Evolutionary conservation across 1,140 invertebrate species (phyloP).

Genomic region (Trichomalopsis sarcophagae): DNA sequence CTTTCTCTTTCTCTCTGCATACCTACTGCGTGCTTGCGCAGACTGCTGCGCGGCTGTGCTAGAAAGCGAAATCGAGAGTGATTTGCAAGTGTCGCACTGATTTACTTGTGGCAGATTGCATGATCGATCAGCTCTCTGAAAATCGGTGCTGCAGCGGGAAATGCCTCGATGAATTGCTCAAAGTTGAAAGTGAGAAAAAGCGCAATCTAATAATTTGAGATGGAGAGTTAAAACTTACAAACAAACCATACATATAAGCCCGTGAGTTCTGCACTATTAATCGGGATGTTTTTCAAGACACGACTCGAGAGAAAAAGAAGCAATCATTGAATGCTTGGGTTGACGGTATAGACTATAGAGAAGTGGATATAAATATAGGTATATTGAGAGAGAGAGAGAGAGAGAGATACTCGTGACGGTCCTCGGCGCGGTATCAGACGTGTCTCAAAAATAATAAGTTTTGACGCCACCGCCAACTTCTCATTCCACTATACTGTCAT

Average conservation of each 20-base stretch:
- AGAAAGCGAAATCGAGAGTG: conserved; percentile 20
- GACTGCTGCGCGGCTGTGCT: neutral
- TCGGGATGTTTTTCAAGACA: too few relatives aligned
- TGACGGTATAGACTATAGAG: too few relatives aligned
- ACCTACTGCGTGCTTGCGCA: neutral
- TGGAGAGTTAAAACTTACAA: too few relatives aligned
- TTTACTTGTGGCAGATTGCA: neutral
- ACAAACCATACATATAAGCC: too few relatives aligned
- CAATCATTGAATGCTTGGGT: neutral
- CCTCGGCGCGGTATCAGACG: neutral
- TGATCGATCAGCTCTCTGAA: neutral
- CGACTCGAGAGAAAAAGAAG: too few relatives aligned
- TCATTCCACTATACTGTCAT: too few relatives aligned
- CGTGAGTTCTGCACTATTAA: too few relatives aligned
- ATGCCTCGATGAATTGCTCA: too few relatives aligned
- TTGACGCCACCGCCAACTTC: too few relatives aligned
- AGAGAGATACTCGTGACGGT: neutral
- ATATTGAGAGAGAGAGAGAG: neutral
- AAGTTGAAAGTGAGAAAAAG: too few relatives aligned
- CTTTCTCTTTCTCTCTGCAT: neutral
- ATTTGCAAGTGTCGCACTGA: neutral
- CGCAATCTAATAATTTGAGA: too few relatives aligned
- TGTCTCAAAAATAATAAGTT: neutral
- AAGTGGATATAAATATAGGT: neutral
- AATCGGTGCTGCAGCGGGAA: too few relatives aligned